Base-by-base conservation (phyloP, 2,888 invertebrate genomes). In the Mongoloraphidia duomilia region DNA sequence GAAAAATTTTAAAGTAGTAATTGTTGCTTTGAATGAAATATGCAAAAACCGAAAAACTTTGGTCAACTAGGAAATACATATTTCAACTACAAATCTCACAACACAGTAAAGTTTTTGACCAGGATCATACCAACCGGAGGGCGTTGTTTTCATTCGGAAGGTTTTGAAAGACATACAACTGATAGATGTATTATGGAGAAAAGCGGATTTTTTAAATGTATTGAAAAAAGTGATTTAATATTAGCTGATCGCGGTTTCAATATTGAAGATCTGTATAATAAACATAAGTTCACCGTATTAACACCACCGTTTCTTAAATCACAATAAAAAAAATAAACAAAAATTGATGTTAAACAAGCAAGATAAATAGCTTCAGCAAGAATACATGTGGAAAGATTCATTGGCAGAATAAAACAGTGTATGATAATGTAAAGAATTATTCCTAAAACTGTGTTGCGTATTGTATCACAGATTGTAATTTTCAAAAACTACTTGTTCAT, bases 201-300 rank as follows among this genome's bases (percentile, higher is more conserved):
- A 37, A 44, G 44, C 46, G 52, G 48, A 3, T 47, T 55, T 34
- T 49, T 54, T 9, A 17, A 51, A 2, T 42, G 49, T n/a, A 17
- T 57, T n/a, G 41, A 42, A 11, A 41, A 47, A 26, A 53, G 54
- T 41, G 55, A 56, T 49, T 41, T 50, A 9, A 50, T 58, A n/a
- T 49, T 58, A 48, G 56, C 54, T 11, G 57, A 56, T 47, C 50
- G 55, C 26, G 57, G 56, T 5, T 57, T 58, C 35, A 52, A 50
- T 12, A 50, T 57, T 43, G 46, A 33, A 9, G 53, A 55, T 44
- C 40, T 49, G 38, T 50, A 53, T 41, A 48, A 49, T 40, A 35
- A 49, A 37, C 36, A 39, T 41, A 39, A 47, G 35, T 50, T 50
- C 33, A 41, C 41, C 8, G 33, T 54, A n/a, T 40, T 45, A 17